Percentiles rank a stretch among this genome's conserved stretches.
phyloP scores from a whole-genome alignment of 2,113 vertebrate species.

The Halcyon malimbica region DNA sequence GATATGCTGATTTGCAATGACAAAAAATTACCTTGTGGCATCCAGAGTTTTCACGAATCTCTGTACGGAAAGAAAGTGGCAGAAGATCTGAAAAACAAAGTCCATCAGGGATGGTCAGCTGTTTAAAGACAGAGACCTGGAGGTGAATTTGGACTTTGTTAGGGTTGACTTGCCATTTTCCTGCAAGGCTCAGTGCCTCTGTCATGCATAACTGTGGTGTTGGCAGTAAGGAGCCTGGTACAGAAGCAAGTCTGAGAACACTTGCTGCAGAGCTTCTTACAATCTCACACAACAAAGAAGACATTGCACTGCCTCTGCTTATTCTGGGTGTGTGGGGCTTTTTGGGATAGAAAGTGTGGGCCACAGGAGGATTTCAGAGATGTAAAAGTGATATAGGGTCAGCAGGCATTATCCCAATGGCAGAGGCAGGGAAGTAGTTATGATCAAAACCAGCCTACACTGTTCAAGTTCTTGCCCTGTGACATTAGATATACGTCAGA shows the following conservation, averaged over 20 bases:
- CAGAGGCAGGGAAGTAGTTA: background rate
- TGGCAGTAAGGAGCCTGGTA: background rate
- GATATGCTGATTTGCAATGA: background rate
- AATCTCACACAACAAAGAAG: background rate
- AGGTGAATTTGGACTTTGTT: background rate
- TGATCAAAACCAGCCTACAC: background rate
- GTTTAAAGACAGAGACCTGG: background rate
- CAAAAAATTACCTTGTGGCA: background rate
- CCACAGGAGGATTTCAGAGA: background rate
- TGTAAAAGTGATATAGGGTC: background rate
- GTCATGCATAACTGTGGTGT: rapidly evolving
- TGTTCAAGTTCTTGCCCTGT: background rate
- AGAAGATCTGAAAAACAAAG: background rate
- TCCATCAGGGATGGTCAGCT: too few species aligned
- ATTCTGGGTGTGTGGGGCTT: background rate
- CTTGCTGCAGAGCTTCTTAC: background rate
- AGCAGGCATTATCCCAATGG: background rate
- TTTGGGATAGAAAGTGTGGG: rapidly evolving
- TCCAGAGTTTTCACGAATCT: background rate
- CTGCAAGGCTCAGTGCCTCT: background rate
- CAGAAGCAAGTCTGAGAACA: background rate
- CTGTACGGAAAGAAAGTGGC: background rate
- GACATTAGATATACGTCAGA: background rate
- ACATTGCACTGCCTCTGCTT: background rate
- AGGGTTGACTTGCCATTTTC: background rate